These are phyloP conservation scores for Heliopora coerulea DNA, from an alignment of 92 coral and sea anemone genomes.

Conservation along the genomic window DNA sequence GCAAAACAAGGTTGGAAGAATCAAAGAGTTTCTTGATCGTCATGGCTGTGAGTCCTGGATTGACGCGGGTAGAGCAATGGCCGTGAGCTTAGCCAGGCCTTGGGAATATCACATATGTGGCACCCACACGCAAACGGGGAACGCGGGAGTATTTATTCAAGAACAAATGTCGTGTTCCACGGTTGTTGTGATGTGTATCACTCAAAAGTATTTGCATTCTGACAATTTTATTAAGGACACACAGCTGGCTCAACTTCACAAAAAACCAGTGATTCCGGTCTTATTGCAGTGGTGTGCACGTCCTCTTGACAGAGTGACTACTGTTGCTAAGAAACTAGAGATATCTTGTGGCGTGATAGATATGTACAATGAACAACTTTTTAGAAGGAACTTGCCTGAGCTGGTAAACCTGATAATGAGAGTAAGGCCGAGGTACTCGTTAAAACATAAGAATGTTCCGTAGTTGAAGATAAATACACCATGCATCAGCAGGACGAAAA, in stretches of 20 bases:
- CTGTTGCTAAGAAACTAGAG: conserved; percentile 64
- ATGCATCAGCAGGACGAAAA: too few species aligned
- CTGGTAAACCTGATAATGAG: conserved; percentile 16
- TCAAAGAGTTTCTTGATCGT: conserved; percentile 71
- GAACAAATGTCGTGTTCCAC: conserved; percentile 71
- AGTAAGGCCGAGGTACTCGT: too few species aligned
- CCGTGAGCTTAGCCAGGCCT: conserved; percentile 9
- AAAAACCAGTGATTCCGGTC: conserved; percentile 82
- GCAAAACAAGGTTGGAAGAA: conserved; percentile 68
- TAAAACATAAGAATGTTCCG: too few species aligned
- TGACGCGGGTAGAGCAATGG: conserved; percentile 59
- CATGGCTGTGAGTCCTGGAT: conserved; percentile 81
- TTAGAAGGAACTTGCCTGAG: conserved; percentile 56
- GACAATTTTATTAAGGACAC: conserved; percentile 87
- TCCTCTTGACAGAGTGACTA: conserved; percentile 78
- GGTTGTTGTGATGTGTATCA: conserved; percentile 82
- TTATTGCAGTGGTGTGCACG: conserved; percentile 87
- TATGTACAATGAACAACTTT: conserved; percentile 80
- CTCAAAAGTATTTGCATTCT: conserved; percentile 81
- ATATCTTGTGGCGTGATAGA: conserved; percentile 76
- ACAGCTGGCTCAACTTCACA: conserved; percentile 68
- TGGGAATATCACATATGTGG: background rate
- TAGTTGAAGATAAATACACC: too few species aligned
- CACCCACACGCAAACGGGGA: conserved; percentile 1
- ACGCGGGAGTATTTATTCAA: conserved; percentile 68